Evolutionary conservation across 1,140 invertebrate genomes (phyloP), one percentile per base, ranked within the genome.

Genomic region (Cyclargus thomasi): DNA sequence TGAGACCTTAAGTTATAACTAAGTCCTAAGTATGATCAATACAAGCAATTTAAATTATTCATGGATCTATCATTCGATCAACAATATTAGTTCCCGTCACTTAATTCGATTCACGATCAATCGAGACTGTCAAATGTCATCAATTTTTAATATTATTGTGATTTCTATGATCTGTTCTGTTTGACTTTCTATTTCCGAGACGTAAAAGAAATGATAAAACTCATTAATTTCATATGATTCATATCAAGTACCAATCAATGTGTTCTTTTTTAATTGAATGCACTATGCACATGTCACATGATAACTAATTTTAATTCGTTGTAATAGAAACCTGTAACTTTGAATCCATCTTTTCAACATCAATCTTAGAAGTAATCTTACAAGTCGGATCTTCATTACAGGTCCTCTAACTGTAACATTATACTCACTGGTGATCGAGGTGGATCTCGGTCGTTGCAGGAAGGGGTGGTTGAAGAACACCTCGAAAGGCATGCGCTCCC

Each of bases 401-500:
- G 39, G 14, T 11, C 39, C 14, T 47, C 39, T 47, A 16, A 8
- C 2, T 11, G 39, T 14, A 16, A 8, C 17, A 39, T 59, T 67
- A n/a, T 67, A 81, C 83, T 82, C 23, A 90, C 87, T 86, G 23
- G 77, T 83, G 29, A 84, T 78, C 23, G 85, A 90, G 1, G 91
- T 86, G 14, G 86, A 91, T 70, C 92, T 90, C 10, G 93, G 92
- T 65, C 95, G 93, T 81, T 95, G 94, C 66, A 99, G 92, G 89
- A 99, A 99, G 53, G 95, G 92, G 91, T 99, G 98, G 83, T 94
- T 95, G 91, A 99, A 99, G 91, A 99, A 99, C 67, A 94, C 94
- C 75, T 99, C 97, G 91, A 99, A 99, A 66, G 97, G 95, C 92
- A 99, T 98, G 68, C 99, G 93, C 84, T 99, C 98, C 79, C 94